phyloP scores from a whole-genome alignment of 2,797 vertebrate species.

The Tadarida brasiliensis region DNA sequence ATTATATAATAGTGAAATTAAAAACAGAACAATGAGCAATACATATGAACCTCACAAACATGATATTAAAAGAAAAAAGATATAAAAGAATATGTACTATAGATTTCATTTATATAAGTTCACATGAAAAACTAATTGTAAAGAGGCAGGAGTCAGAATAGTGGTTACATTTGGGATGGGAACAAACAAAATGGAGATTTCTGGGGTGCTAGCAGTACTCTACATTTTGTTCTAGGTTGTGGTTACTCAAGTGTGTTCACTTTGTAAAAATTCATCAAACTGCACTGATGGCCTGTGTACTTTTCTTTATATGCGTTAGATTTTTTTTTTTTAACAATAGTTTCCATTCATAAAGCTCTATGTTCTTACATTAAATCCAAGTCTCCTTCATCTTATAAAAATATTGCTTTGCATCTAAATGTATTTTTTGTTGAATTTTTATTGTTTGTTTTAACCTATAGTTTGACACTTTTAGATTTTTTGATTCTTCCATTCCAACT shows the following conservation, averaged over 20 bases:
- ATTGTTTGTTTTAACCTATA: not conserved
- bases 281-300: not conserved
- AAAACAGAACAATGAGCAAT: not conserved
- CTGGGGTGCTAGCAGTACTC: not conserved
- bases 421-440: not conserved
- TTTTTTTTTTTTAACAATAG: not conserved
- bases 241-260: not conserved
- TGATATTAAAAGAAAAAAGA: not conserved
- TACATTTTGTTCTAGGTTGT: not conserved
- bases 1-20: not conserved
- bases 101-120: not conserved
- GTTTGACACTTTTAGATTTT: not conserved
- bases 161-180: not conserved
- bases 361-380: not conserved
- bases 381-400: not conserved
- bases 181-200: not conserved
- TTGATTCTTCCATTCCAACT: not conserved
- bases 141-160: not conserved
- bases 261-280: not conserved
- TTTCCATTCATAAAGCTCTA: not conserved
- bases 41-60: not conserved
- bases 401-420: not conserved
- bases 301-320: not conserved
- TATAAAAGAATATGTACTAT: not conserved
- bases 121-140: not conserved